Percentiles rank a stretch among this genome's conserved stretches.
phyloP scores from a whole-genome alignment of 2,113 vertebrate genomes.

The Zosterops hypoxanthus region DNA sequence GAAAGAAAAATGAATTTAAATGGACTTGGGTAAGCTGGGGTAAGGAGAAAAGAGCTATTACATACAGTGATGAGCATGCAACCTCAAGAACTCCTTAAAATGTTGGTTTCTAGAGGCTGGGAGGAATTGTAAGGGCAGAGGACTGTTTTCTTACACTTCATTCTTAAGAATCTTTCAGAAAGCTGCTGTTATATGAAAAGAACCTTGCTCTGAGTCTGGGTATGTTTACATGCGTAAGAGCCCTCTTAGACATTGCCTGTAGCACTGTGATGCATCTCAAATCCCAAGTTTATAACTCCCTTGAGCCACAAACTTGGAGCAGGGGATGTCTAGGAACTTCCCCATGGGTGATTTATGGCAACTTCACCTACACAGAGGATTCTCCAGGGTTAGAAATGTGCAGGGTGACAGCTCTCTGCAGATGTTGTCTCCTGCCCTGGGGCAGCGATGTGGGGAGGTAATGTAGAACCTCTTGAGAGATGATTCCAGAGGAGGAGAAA shows the following conservation, averaged over 20 bases:
- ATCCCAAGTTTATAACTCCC: not conserved
- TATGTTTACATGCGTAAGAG: not conserved
- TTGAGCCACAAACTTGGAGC: not conserved
- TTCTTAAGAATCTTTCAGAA: not conserved
- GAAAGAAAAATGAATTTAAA: not conserved
- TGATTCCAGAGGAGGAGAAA: fast-evolving
- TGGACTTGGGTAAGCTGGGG: not conserved
- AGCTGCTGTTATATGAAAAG: not conserved
- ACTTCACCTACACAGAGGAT: not conserved
- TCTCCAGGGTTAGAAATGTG: not conserved
- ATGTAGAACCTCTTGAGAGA: not conserved
- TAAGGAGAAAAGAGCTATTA: not conserved
- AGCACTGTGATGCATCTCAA: not conserved
- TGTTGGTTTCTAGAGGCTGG: not conserved
- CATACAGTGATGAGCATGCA: too few species aligned
- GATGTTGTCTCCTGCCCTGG: not conserved
- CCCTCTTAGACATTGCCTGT: not conserved
- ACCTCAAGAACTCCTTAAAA: not conserved
- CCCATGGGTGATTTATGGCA: not conserved
- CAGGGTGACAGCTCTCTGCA: fast-evolving
- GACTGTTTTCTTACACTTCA: not conserved
- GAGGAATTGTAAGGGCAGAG: not conserved
- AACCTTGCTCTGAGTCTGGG: not conserved
- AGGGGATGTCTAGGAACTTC: not conserved
- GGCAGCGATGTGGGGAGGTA: not conserved